These are phyloP conservation scores for Semnopithecus entellus DNA, from an alignment of 2,113 vertebrate genomes.

Conservation along the genomic window DNA sequence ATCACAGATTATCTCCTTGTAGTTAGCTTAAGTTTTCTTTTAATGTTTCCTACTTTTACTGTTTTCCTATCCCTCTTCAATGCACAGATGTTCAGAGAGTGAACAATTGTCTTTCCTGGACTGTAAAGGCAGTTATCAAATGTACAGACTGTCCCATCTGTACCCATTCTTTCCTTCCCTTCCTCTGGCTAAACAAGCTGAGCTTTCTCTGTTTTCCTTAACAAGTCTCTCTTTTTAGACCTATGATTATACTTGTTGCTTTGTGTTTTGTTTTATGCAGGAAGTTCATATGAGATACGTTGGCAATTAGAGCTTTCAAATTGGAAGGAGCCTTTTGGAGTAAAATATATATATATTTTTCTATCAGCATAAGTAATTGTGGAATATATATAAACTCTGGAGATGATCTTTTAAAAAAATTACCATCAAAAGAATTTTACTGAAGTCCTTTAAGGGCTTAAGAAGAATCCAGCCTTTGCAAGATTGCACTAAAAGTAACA, in stretches of 20 bases:
- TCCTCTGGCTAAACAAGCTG: constrained; percentile 12
- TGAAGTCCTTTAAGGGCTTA: constrained; percentile 12
- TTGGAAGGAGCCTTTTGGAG: constrained; percentile 41
- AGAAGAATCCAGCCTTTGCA: constrained; percentile 47
- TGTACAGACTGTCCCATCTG: background rate
- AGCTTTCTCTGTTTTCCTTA: constrained; percentile 39
- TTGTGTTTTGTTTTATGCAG: constrained; percentile 62
- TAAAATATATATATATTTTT: background rate
- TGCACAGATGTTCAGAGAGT: background rate
- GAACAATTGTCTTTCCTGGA: background rate
- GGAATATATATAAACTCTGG: constrained; percentile 34
- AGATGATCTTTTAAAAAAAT: constrained; percentile 49
- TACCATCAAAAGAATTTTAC: constrained; percentile 56
- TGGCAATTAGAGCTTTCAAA: constrained; percentile 54
- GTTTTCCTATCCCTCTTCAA: background rate
- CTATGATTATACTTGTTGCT: constrained; percentile 55
- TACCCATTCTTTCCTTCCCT: background rate
- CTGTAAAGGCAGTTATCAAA: background rate
- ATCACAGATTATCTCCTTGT: constrained; percentile 16
- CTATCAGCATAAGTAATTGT: constrained; percentile 20
- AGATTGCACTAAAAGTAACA: constrained; percentile 24
- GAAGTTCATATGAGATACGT: constrained; percentile 62
- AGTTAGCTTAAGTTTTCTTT: constrained; percentile 31
- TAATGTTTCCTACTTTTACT: background rate
- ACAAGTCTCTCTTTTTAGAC: constrained; percentile 42